Percentiles rank a stretch among this genome's conserved stretches.
These are phyloP conservation scores for Elysia chlorotica DNA, from an alignment of 1,140 invertebrate genomes.

Conservation along the genomic window DNA sequence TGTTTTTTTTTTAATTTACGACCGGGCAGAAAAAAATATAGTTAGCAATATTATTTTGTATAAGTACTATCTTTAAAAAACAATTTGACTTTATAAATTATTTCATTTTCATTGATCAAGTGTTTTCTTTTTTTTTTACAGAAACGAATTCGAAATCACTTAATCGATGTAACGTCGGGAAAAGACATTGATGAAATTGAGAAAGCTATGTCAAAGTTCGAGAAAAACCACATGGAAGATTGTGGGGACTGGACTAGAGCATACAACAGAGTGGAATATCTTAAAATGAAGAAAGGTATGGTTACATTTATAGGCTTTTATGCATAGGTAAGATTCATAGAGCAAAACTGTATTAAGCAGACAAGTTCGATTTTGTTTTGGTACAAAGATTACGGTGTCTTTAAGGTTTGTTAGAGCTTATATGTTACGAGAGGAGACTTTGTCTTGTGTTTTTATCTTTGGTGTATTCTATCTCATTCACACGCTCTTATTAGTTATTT, in stretches of 20 bases:
- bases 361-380: background rate
- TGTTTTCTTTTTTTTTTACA: constrained; percentile 10
- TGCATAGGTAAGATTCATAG: background rate
- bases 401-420: background rate
- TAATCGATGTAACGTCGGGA: constrained; percentile 29
- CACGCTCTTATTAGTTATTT: too few species aligned
- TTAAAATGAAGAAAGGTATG: constrained; percentile 38
- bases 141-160: constrained; percentile 32
- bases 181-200: constrained; percentile 33
- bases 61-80: too few species aligned
- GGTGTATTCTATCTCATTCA: too few species aligned
- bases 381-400: background rate
- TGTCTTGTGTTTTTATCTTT: background rate
- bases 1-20: too few species aligned
- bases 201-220: constrained; percentile 33
- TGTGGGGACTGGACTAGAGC: constrained; percentile 40
- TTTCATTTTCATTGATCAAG: too few species aligned
- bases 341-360: background rate
- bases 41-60: too few species aligned
- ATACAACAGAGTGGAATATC: constrained; percentile 31
- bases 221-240: constrained; percentile 39
- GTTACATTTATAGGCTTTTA: too few species aligned
- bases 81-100: too few species aligned
- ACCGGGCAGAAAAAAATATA: too few species aligned
- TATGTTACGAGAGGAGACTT: background rate